Percentiles rank a stretch among this genome's conserved stretches.
phyloP scores from a whole-genome alignment of 2,888 invertebrate genomes.

The Liopterus haemorrhoidalis region DNA sequence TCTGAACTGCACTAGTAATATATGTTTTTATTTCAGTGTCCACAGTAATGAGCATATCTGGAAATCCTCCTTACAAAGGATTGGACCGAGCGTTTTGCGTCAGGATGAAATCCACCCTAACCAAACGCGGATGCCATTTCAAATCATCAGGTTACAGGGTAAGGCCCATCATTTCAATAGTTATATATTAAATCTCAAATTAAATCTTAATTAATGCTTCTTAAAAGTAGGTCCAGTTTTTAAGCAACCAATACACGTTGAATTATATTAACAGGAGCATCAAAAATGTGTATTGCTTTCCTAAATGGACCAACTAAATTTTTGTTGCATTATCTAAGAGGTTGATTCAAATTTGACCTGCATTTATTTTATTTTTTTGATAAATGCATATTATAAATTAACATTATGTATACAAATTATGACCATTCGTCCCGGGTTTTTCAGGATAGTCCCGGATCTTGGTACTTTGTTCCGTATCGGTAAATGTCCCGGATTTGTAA shows the following conservation, averaged over 20 bases:
- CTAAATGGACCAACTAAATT: not conserved
- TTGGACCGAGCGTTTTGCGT: constrained; percentile 90
- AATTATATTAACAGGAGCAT: constrained; percentile 6
- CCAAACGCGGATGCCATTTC: constrained; percentile 94
- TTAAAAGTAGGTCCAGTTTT: constrained; percentile 1
- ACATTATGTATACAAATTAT: too few species aligned
- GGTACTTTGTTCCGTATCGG: too few species aligned
- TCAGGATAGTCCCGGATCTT: too few species aligned
- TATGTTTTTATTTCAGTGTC: too few species aligned
- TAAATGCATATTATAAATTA: too few species aligned
- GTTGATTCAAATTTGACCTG: too few species aligned
- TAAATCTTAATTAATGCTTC: not conserved
- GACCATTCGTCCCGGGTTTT: too few species aligned
- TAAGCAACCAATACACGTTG: constrained; percentile 2
- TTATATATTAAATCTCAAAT: not conserved
- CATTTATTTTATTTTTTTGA: too few species aligned
- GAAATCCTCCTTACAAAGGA: constrained; percentile 64
- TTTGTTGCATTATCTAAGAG: too few species aligned
- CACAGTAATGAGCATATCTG: constrained; percentile 72
- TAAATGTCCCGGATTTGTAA: too few species aligned
- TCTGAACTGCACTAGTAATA: too few species aligned
- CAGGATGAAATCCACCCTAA: constrained; percentile 95
- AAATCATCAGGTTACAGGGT: constrained; percentile 95
- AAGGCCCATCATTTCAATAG: constrained; percentile 44
- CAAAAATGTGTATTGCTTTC: constrained; percentile 1